phyloP scores from a whole-genome alignment of 2,797 vertebrate species.

The Sitta carolinensis region DNA sequence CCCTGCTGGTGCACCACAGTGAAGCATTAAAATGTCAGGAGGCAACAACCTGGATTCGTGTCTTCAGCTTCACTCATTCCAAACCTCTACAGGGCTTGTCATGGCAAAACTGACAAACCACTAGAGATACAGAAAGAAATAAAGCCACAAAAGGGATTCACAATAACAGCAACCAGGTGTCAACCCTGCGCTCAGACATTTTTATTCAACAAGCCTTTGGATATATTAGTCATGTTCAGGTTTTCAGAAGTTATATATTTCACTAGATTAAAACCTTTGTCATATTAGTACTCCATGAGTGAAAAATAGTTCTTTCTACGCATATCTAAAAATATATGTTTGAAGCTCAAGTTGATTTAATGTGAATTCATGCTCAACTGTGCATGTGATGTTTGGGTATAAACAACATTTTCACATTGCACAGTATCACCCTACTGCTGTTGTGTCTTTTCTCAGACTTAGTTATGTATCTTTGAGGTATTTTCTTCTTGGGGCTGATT shows the following conservation, averaged over 20 bases:
- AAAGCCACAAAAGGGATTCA: not conserved
- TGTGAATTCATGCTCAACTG: slow-evolving; percentile 39
- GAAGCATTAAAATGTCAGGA: not conserved
- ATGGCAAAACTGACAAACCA: not conserved
- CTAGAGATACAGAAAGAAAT: not conserved
- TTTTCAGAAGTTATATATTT: not conserved
- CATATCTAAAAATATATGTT: slow-evolving; percentile 23
- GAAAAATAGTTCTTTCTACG: slow-evolving; percentile 21
- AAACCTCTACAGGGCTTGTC: not conserved
- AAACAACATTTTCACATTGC: slow-evolving; percentile 22
- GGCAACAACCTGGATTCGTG: rapidly evolving
- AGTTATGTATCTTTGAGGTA: not conserved
- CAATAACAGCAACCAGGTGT: not conserved
- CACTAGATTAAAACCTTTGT: not conserved
- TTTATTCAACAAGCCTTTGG: not conserved
- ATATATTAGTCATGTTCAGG: not conserved
- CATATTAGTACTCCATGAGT: not conserved
- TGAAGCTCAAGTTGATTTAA: slow-evolving; percentile 8
- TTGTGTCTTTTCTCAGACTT: not conserved
- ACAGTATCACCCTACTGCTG: not conserved
- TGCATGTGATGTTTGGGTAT: slow-evolving; percentile 5
- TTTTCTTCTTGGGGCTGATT: not conserved
- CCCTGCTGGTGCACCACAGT: not conserved
- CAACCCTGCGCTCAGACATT: not conserved
- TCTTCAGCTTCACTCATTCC: not conserved